Conservation (phyloP, 2,797 vertebrate species). For the Cercopithecus diana region DNA sequence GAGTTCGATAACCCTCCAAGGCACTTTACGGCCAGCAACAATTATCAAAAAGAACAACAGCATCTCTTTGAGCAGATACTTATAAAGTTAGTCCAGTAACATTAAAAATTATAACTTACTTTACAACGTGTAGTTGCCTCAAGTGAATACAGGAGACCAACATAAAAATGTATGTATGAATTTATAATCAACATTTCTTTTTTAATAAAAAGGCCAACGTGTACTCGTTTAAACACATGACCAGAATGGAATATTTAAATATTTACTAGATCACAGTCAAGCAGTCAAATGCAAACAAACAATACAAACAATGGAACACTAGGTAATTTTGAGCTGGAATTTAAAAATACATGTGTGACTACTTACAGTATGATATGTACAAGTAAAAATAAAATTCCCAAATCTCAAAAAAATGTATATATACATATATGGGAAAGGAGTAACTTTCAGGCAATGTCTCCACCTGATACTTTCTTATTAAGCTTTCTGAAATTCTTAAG, state of each 20-base stretch:
- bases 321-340: constrained; percentile 25
- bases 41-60: constrained; percentile 3
- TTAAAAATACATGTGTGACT: constrained; percentile 33
- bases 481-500: constrained; percentile 39
- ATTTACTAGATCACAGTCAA: constrained; percentile 18
- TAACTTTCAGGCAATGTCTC: constrained; percentile 49
- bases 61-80: constrained; percentile 13
- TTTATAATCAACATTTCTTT: neutral
- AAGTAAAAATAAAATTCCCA: constrained; percentile 48
- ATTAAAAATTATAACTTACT: constrained; percentile 31
- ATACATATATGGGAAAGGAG: neutral
- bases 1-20: neutral
- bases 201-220: constrained; percentile 30
- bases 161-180: neutral
- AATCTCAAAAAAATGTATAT: neutral
- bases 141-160: constrained; percentile 13
- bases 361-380: neutral
- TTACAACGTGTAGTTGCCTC: neutral
- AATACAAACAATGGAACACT: constrained; percentile 17
- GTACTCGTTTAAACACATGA: constrained; percentile 37
- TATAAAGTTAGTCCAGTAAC: constrained; percentile 17
- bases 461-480: constrained; percentile 17
- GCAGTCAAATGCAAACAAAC: constrained; percentile 20
- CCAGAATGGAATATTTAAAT: constrained; percentile 22
- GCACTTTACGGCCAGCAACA: neutral